These are phyloP conservation scores for Eupristina koningsbergeri DNA, from an alignment of 1,140 invertebrate species.

Conservation along the genomic window DNA sequence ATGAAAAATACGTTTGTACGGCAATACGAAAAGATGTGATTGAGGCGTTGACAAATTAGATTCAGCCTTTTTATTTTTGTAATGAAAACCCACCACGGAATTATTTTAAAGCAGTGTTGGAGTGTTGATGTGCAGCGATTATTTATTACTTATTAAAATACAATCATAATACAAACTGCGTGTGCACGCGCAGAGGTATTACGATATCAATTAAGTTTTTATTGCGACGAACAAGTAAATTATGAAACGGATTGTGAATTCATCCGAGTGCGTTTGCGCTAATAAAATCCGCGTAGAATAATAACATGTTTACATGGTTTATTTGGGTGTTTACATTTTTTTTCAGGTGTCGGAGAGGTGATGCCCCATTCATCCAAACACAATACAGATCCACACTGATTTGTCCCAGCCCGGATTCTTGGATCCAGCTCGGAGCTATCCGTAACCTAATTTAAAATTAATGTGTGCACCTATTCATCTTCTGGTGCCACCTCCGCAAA, in stretches of 20 bases:
- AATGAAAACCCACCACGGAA: background rate
- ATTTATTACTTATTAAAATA: background rate
- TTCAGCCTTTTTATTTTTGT: background rate
- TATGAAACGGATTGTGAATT: background rate
- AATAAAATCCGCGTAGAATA: background rate
- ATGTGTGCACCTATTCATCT: background rate
- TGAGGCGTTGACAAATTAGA: background rate
- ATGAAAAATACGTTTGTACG: background rate
- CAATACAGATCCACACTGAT: background rate
- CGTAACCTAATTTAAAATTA: constrained; percentile 11
- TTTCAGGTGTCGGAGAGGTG: background rate
- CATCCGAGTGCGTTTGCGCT: background rate
- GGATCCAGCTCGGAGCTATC: background rate
- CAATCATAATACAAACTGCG: background rate
- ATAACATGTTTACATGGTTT: background rate
- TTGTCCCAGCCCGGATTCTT: background rate
- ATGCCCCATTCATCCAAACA: background rate
- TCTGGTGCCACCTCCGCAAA: background rate
- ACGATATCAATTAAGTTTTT: background rate
- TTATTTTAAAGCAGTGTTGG: background rate
- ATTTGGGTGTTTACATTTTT: background rate
- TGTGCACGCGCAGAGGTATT: background rate
- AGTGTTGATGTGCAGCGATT: background rate
- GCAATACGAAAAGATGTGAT: background rate
- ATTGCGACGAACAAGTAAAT: background rate